These are phyloP conservation scores for Diadophis punctatus DNA, from an alignment of 2,113 vertebrate species.

Conservation along the genomic window DNA sequence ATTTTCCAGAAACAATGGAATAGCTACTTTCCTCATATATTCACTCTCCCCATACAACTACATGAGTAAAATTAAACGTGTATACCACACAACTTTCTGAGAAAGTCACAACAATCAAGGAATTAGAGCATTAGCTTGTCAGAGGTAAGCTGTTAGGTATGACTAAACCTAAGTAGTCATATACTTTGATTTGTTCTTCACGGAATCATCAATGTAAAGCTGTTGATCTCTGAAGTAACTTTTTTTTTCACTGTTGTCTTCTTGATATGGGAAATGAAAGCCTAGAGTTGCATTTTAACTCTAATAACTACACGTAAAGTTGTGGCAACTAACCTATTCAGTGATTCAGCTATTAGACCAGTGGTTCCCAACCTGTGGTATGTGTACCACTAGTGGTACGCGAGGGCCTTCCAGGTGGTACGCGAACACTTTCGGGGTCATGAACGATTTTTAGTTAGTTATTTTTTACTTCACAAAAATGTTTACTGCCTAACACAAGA, in stretches of 20 bases:
- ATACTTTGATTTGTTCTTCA: not conserved
- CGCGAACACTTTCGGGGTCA: too few relatives aligned
- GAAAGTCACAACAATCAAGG: not conserved
- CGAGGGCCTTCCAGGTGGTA: too few relatives aligned
- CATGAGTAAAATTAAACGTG: not conserved
- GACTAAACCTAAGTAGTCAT: not conserved
- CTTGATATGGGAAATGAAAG: not conserved
- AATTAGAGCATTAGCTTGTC: not conserved
- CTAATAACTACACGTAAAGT: not conserved
- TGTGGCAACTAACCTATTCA: not conserved
- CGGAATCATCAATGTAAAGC: not conserved
- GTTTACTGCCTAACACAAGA: too few relatives aligned
- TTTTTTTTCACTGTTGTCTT: not conserved
- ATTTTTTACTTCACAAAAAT: too few relatives aligned
- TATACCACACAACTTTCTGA: not conserved
- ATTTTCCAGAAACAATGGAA: not conserved
- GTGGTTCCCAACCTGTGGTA: too few relatives aligned
- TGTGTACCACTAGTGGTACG: too few relatives aligned
- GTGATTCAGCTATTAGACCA: not conserved
- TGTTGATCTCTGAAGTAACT: not conserved
- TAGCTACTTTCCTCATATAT: not conserved
- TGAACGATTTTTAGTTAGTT: too few relatives aligned
- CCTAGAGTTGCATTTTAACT: not conserved
- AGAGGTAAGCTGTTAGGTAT: not conserved
- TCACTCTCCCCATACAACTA: not conserved